A percentile compares a stretch with the other conserved stretches of the same genome.
Conservation (phyloP, 2,888 invertebrate genomes). For the Keiferia lycopersicella region DNA sequence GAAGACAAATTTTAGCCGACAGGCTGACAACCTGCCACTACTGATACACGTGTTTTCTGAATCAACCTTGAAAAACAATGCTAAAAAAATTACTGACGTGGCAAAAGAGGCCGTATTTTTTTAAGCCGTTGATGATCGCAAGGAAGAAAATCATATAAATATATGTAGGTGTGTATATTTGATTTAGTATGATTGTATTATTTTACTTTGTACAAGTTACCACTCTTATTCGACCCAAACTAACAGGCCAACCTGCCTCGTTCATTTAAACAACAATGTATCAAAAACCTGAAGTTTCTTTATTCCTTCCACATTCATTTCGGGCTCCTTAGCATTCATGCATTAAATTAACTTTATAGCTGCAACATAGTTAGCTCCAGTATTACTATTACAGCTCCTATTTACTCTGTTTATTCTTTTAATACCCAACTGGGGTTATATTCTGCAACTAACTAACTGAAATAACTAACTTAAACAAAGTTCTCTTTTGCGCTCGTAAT, state of each 20-base stretch:
- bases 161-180: too few species aligned
- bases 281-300: constrained; percentile 17
- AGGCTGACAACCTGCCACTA: too few species aligned
- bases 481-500: constrained; percentile 23
- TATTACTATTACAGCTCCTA: constrained; percentile 19
- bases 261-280: neutral
- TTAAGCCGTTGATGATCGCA: too few species aligned
- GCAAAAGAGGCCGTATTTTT: too few species aligned
- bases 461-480: constrained; percentile 23
- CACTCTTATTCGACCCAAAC: neutral
- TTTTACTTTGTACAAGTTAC: neutral
- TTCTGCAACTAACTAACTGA: constrained; percentile 23
- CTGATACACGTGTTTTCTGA: too few species aligned
- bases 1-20: too few species aligned
- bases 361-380: constrained; percentile 18
- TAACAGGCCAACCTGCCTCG: neutral
- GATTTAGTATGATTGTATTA: too few species aligned
- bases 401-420: constrained; percentile 22
- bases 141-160: too few species aligned
- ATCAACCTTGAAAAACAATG: too few species aligned
- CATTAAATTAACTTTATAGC: constrained; percentile 20
- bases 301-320: constrained; percentile 14
- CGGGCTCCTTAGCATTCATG: constrained; percentile 23
- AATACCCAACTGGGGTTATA: constrained; percentile 19
- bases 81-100: too few species aligned